A percentile compares a stretch with the other conserved stretches of the same genome.
Conservation (phyloP, 1,140 invertebrate species). For the Scaptodrosophila lebanonensis region DNA sequence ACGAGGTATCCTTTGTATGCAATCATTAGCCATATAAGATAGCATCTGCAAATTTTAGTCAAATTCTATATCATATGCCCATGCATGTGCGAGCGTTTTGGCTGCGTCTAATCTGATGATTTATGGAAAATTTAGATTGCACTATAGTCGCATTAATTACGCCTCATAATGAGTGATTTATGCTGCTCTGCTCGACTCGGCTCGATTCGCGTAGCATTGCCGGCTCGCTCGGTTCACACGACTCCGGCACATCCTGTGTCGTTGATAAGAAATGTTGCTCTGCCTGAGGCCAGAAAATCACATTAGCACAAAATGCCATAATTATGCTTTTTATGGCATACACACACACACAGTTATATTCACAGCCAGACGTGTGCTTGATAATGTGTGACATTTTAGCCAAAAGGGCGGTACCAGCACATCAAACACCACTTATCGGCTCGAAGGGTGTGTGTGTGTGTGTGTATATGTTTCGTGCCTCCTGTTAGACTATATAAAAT, state of each 20-base stretch:
- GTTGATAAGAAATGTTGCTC: conserved; percentile 32
- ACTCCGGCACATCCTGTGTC: conserved; percentile 24
- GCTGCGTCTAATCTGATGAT: conserved; percentile 71
- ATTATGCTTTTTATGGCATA: conserved; percentile 48
- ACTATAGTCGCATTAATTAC: conserved; percentile 70
- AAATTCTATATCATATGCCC: no score
- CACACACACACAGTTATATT: conserved; percentile 18
- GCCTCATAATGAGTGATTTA: conserved; percentile 73
- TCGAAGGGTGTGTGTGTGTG: no score
- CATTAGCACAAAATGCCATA: conserved; percentile 63
- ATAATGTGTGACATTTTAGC: conserved; percentile 16
- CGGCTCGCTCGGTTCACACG: background rate
- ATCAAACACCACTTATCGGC: no score
- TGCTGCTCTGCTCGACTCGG: conserved; percentile 33
- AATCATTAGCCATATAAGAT: no score
- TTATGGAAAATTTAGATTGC: conserved; percentile 70
- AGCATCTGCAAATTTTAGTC: no score
- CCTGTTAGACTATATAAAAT: no score
- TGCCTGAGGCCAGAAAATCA: conserved; percentile 55
- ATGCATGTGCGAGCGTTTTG: conserved; percentile 39
- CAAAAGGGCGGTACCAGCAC: no score
- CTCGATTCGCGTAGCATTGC: background rate
- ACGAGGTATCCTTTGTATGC: no score
- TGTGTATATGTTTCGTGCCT: background rate
- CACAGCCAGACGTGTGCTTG: conserved; percentile 1